Evolutionary conservation across 2,888 invertebrate species (phyloP), one percentile per base, ranked within the genome.

Genomic region (Cataglyphis cursor): DNA sequence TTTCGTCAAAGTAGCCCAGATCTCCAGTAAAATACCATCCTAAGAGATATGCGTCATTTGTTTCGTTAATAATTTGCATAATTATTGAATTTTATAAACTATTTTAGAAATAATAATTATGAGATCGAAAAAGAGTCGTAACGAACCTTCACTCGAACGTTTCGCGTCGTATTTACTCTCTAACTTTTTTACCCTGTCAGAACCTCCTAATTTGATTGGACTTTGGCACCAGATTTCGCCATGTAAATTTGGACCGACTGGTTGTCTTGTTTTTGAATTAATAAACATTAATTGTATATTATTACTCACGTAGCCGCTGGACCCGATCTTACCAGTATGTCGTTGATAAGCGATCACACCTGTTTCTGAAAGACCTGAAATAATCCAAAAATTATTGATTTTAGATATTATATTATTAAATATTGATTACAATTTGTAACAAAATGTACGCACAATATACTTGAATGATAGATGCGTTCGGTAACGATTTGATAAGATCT

Each of bases 291-390:
- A 24, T 59, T 31, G 9, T 28, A 73, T 15, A 28, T 44, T 61
- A 15, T 28, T 41, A 28, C n/a, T 6, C 28, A 44, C 41, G 0
- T 4, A 15, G 15, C 61, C 61, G 6, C 10, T 28, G 15, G 3
- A 38, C 1, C 38, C 38, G 8, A 59, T 41, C 3, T 18, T 12
- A 3, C 0, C 0, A n/a, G 3, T 44, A 12, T n/a, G 28, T 4
- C 24, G 24, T 10, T 48, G 48, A 59, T 59, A 73, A 8, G 44
- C n/a, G 9, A 73, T 61, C 8, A 61, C 59, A n/a, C 73, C 73
- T 31, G n/a, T 38, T 61, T 61, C 59, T 28, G 57, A 18, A 38
- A 18, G 41, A 59, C 59, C 72, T 73, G 28, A 41, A 59, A 57
- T 51, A 68, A 31, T 18, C 15, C n/a, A 51, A 15, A 1, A 24